Base-by-base conservation (phyloP, 2,888 invertebrate genomes). In the Drosophila testacea region DNA sequence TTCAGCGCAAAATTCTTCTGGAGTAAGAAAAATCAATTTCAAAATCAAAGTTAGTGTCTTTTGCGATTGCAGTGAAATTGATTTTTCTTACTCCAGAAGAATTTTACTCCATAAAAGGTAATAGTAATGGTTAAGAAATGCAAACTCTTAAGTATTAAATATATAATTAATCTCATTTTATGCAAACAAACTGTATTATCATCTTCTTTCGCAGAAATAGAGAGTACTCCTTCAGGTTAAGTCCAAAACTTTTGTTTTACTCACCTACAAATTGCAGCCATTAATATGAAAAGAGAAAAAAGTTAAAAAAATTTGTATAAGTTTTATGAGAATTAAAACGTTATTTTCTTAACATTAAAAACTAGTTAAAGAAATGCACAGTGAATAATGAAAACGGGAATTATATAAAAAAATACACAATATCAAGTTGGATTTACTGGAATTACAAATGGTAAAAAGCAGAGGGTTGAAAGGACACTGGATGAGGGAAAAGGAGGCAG, bases 211-310 rank as follows among this genome's bases (percentile, higher is more conserved):
- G 22, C 22, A 22, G 3, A 22, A 22, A 22, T 22, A 30, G 30
- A 30, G 30, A 30, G 4, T 32, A 6, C 6, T 10, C 16, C 6
- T 16, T 50, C 22, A 41, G 28, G 16, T 30, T 7, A 55, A 34
- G n/a, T 55, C 4, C 32, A 22, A 41, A 22, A 44, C 0, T 36
- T 36, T 22, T 46, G n/a, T 28, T 55, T 61, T 11, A 77, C 78
- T 73, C 54, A 77, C 77, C 78, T 78, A 42, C 16, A 27, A 27
- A 30, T 30, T 11, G 10, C 13, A 38, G 2, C 11, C n/a, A 10
- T 1, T 0, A 22, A 68, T 34, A 77, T 74, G 79, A 78, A 77
- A 78, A 60, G 65, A 79, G 39, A 77, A 71, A 50, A 46, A 27
- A 32, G 32, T 47, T 13, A 1, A 0, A 30, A 36, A 36, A 34